These are phyloP conservation scores for Dicerorhinus sumatrensis DNA, from an alignment of 2,113 vertebrate species.

Conservation along the genomic window DNA sequence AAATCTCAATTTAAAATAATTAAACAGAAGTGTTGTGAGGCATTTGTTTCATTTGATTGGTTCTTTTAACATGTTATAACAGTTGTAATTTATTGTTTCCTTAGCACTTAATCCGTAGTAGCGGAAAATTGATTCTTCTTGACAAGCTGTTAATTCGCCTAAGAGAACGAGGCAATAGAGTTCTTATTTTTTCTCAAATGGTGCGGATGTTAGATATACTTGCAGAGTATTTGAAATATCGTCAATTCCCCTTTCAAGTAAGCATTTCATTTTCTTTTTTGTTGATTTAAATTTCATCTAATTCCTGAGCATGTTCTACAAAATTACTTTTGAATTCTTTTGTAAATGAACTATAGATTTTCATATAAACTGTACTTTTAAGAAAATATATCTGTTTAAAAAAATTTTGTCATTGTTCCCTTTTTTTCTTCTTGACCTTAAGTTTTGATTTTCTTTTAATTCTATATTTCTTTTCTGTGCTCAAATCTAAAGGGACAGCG, in stretches of 20 bases:
- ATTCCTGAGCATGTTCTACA: slow-evolving; percentile 26
- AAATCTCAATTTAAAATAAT: slow-evolving; percentile 20
- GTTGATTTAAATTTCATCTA: slow-evolving; percentile 25
- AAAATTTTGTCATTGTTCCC: not conserved
- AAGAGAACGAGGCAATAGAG: slow-evolving; percentile 96
- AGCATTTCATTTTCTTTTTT: slow-evolving; percentile 63
- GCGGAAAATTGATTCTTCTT: slow-evolving; percentile 97
- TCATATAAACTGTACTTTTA: slow-evolving; percentile 13
- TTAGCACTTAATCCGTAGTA: slow-evolving; percentile 97
- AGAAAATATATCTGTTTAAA: not conserved
- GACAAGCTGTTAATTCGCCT: slow-evolving; percentile 97
- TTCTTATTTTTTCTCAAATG: slow-evolving; percentile 99
- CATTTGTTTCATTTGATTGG: slow-evolving; percentile 29
- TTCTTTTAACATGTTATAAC: not conserved
- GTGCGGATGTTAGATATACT: slow-evolving; percentile 99
- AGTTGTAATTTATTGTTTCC: slow-evolving; percentile 72
- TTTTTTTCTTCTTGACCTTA: not conserved
- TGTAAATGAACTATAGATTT: slow-evolving; percentile 15
- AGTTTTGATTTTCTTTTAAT: slow-evolving; percentile 14
- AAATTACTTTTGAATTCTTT: slow-evolving; percentile 20
- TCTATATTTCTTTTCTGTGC: not conserved
- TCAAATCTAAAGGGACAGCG: not conserved
- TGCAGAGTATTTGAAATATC: slow-evolving; percentile 96
- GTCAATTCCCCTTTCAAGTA: slow-evolving; percentile 98
- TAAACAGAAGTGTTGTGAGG: not conserved